Evolutionary conservation across 2,888 invertebrate species (phyloP), one percentile per base, ranked within the genome.

Genomic region (Andrena hattorfiana): DNA sequence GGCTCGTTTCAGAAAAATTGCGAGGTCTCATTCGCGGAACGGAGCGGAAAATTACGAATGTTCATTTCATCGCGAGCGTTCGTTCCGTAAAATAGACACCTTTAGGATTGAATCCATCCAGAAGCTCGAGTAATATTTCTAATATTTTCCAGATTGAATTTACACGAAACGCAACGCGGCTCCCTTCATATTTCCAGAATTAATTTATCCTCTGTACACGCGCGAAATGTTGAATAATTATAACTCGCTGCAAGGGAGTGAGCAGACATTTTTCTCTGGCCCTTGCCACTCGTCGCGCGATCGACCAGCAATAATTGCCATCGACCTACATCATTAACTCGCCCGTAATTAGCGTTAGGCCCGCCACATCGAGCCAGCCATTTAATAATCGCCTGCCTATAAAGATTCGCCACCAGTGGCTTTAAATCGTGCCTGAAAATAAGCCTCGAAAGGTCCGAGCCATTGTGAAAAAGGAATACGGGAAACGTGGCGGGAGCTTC

Each of bases 321-420:
- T 78, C 79, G 79, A 80, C 79, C 79, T 77, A 77, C 70, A 80
- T 80, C 78, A 48, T 80, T 77, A 66, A 23, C 54, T 28, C n/a
- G 30, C 10, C 35, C 60, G 42, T 60, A 71, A 78, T 80, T 71
- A 78, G 66, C 79, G 48, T 70, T 78, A 42, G 16, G 13, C 16
- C 30, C 8, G 42, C 51, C 68, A 35, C 59, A 42, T 35, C 23
- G 26, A 30, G 51, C 26, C 66, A 42, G 66, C 51, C 51, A 13
- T 42, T 59, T 42, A 32, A 54, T 59, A 51, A n/a, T 51, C n/a
- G 7, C 51, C 20, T 8, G 7, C 8, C 8, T 7, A 20, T 20
- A 51, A 13, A 67, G 30, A n/a, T 67, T 51, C 30, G 30, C n/a
- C 35, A 42, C 30, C 32, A 80, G 51, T 32, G 71, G 54, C 51